Conservation (phyloP, 2,888 invertebrate species). For the Diadromus collaris region DNA sequence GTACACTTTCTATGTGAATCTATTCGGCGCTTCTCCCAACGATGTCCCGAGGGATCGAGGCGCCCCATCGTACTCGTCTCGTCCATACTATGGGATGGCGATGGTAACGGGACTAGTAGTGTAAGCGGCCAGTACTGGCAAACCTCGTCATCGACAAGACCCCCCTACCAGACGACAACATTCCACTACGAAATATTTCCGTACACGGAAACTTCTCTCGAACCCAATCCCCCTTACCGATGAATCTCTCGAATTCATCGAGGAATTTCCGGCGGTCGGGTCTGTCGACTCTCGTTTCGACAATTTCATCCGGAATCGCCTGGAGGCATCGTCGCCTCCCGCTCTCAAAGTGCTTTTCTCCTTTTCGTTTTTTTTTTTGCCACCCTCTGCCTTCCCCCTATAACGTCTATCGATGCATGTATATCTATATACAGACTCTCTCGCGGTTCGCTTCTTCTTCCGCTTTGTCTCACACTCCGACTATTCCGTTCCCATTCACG, state of each 20-base stretch:
- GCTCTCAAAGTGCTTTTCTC: not conserved
- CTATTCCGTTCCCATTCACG: not conserved
- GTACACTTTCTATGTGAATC: not conserved
- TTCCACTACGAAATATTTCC: not conserved
- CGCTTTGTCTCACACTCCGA: not conserved
- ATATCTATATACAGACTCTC: not conserved
- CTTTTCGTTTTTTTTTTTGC: not conserved
- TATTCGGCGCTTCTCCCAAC: not conserved
- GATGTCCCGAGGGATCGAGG: slow-evolving; percentile 21
- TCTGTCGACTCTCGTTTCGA: slow-evolving; percentile 31
- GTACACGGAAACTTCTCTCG: not conserved
- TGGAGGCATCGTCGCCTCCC: not conserved
- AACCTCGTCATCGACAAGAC: slow-evolving; percentile 17
- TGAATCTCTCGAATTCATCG: slow-evolving; percentile 28
- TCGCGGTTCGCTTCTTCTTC: not conserved
- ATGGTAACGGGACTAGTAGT: not conserved
- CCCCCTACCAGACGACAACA: not conserved
- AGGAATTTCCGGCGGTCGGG: slow-evolving; percentile 27
- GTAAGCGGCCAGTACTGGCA: not conserved
- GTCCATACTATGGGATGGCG: slow-evolving; percentile 6
- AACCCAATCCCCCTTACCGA: not conserved
- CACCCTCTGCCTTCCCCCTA: not conserved
- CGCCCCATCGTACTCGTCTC: slow-evolving; percentile 18
- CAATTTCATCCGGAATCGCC: slow-evolving; percentile 17
- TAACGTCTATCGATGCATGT: not conserved